phyloP scores from a whole-genome alignment of 2,113 vertebrate genomes.

The Lepidiolamprologus cunningtoni region DNA sequence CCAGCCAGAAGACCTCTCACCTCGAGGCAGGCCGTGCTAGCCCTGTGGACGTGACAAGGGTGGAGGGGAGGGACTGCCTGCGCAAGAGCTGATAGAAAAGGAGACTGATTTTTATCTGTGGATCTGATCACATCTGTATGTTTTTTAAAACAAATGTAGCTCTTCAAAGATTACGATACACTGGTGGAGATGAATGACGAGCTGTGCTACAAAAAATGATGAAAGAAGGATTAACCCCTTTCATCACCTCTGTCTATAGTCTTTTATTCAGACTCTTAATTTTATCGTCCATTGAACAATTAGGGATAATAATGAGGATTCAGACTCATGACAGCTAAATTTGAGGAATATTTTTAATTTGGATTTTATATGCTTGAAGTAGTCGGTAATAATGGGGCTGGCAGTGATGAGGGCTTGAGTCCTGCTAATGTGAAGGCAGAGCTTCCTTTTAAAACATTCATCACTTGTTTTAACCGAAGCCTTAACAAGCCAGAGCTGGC shows the following conservation, averaged over 20 bases:
- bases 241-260: background rate
- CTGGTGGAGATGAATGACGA: background rate
- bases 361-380: background rate
- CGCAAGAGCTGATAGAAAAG: background rate
- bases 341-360: background rate
- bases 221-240: background rate
- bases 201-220: background rate
- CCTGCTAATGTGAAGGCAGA: background rate
- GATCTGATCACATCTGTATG: background rate
- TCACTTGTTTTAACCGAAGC: background rate
- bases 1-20: slow-evolving; percentile 59
- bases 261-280: background rate
- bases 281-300: background rate
- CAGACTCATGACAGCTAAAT: background rate
- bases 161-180: background rate
- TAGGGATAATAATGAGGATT: background rate
- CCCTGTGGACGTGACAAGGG: slow-evolving; percentile 54
- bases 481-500: background rate
- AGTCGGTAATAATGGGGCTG: background rate
- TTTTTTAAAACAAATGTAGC: background rate
- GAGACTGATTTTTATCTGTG: background rate
- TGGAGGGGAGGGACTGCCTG: background rate
- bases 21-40: slow-evolving; percentile 9
- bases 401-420: background rate
- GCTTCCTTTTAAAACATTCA: background rate